Conservation (phyloP, 2,888 invertebrate species). For the Leucophora obtusa region DNA sequence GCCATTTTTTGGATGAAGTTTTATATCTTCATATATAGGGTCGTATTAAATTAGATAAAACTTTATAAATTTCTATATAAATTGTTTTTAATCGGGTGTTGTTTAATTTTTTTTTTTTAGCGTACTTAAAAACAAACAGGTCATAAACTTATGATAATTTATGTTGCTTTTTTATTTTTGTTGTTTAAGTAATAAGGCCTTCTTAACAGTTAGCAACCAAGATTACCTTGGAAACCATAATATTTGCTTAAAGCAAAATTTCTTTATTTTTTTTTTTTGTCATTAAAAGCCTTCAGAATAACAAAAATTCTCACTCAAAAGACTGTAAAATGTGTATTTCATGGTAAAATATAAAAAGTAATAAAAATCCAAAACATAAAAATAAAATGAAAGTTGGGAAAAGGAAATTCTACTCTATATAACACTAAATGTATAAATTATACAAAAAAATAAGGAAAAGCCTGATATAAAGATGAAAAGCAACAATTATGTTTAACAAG, state of each 20-base stretch:
- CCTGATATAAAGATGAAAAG: slow-evolving; percentile 28
- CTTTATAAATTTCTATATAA: too few species aligned
- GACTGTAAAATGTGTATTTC: background rate
- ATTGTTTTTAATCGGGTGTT: too few species aligned
- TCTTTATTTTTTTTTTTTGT: background rate
- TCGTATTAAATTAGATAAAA: too few species aligned
- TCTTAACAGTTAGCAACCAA: slow-evolving; percentile 4
- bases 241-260: slow-evolving; percentile 21
- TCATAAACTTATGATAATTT: slow-evolving; percentile 43
- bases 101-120: background rate
- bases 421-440: background rate
- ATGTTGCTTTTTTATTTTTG: background rate
- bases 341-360: slow-evolving; percentile 24
- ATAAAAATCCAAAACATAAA: slow-evolving; percentile 34
- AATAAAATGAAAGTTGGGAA: slow-evolving; percentile 17
- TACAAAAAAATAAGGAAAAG: slow-evolving; percentile 10
- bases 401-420: background rate
- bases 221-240: slow-evolving; percentile 34
- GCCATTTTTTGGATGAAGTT: too few species aligned
- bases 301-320: slow-evolving; percentile 16
- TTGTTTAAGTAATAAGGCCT: slow-evolving; percentile 1
- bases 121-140: slow-evolving; percentile 9
- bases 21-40: too few species aligned
- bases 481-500: slow-evolving; percentile 45
- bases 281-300: background rate